These are phyloP conservation scores for Montipora efflorescens DNA, from an alignment of 64 coral and sea anemone genomes.

Conservation along the genomic window DNA sequence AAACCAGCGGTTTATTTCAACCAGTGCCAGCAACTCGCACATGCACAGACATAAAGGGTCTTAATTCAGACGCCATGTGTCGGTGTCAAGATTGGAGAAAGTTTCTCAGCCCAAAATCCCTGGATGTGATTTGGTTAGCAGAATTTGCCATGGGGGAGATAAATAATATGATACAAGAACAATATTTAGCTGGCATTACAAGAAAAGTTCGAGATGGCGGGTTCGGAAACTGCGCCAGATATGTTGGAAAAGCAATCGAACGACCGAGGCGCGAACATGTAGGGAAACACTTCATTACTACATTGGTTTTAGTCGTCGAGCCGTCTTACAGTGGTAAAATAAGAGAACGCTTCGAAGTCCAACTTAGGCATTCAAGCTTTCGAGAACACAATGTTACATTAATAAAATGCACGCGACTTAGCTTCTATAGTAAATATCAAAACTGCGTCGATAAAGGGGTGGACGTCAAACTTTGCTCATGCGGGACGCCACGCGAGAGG, in stretches of 20 bases:
- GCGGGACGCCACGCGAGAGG: constrained; percentile 34
- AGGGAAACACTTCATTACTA: constrained; percentile 71
- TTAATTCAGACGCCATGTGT: constrained; percentile 79
- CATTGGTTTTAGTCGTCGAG: constrained; percentile 74
- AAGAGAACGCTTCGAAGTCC: constrained; percentile 88
- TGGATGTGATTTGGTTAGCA: constrained; percentile 78
- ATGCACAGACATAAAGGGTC: constrained; percentile 80
- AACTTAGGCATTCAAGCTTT: constrained; percentile 69
- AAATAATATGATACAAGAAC: constrained; percentile 83
- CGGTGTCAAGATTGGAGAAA: constrained; percentile 85
- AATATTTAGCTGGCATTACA: constrained; percentile 43
- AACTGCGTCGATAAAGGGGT: constrained; percentile 82
- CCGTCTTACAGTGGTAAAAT: constrained; percentile 70
- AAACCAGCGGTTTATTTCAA: constrained; percentile 64
- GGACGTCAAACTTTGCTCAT: constrained; percentile 86
- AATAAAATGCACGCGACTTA: constrained; percentile 72
- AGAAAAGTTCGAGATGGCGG: constrained; percentile 4
- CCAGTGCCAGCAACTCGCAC: constrained; percentile 81
- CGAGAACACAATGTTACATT: constrained; percentile 71
- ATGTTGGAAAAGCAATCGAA: constrained; percentile 73
- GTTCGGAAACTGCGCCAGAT: constrained; percentile 87
- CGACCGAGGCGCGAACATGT: constrained; percentile 67
- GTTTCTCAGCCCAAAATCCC: constrained; percentile 56
- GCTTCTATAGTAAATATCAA: constrained; percentile 81
- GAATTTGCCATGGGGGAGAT: constrained; percentile 88